These are phyloP conservation scores for Dallia pectoralis DNA, from an alignment of 2,797 vertebrate genomes.

Conservation along the genomic window DNA sequence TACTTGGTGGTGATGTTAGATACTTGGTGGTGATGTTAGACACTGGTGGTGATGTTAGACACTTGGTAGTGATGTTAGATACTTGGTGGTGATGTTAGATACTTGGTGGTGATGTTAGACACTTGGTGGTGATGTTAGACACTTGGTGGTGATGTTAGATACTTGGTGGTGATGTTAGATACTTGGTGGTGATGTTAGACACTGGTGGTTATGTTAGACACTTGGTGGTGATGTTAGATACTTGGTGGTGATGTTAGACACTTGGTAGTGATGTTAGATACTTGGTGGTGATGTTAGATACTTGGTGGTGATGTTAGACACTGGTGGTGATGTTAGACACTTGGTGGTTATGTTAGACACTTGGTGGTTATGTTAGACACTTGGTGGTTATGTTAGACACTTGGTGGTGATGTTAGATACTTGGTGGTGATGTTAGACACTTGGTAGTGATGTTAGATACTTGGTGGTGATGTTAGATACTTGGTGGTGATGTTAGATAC, in stretches of 20 bases:
- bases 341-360: slow-evolving; percentile 33
- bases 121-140: too few relatives aligned
- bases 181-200: slow-evolving; percentile 37
- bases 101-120: slow-evolving; percentile 37
- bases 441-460: slow-evolving; percentile 34
- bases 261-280: slow-evolving; percentile 34
- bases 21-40: slow-evolving; percentile 37
- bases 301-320: slow-evolving; percentile 34
- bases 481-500: slow-evolving; percentile 34
- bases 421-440: slow-evolving; percentile 39
- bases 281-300: slow-evolving; percentile 39
- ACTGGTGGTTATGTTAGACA: slow-evolving; percentile 39
- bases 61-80: slow-evolving; percentile 37
- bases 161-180: too few relatives aligned
- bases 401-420: slow-evolving; percentile 34
- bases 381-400: slow-evolving; percentile 36
- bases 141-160: slow-evolving; percentile 37
- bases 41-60: too few relatives aligned
- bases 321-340: slow-evolving; percentile 39
- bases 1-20: too few relatives aligned
- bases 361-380: slow-evolving; percentile 39
- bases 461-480: slow-evolving; percentile 39
- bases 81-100: too few relatives aligned
- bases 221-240: slow-evolving; percentile 34
- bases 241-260: slow-evolving; percentile 39